Evolutionary conservation across 1,140 invertebrate genomes (phyloP).

Genomic region (Papilio dardanus): DNA sequence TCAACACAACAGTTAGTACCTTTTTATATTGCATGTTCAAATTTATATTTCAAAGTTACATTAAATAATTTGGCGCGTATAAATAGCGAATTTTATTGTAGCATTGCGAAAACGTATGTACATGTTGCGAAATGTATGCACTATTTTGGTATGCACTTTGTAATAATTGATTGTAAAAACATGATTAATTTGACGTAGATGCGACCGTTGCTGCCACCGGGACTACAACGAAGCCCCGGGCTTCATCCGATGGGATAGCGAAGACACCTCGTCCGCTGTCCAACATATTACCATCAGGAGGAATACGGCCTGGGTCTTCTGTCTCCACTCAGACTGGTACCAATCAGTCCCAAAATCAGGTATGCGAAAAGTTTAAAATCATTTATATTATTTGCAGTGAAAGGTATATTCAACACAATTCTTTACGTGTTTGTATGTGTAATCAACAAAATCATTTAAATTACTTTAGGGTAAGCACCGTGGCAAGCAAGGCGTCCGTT

Average conservation of each 20-base stretch:
- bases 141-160: neutral
- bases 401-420: no score
- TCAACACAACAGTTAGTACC: constrained; percentile 69
- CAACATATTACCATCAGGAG: constrained; percentile 87
- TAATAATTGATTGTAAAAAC: neutral
- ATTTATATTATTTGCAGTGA: no score
- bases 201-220: constrained; percentile 61
- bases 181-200: constrained; percentile 46
- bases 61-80: neutral
- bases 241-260: constrained; percentile 77
- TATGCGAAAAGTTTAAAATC: constrained; percentile 47
- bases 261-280: constrained; percentile 84
- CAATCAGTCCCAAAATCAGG: constrained; percentile 84
- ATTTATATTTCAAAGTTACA: neutral
- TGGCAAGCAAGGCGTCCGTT: constrained; percentile 83
- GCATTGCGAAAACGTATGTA: neutral
- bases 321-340: constrained; percentile 90
- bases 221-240: constrained; percentile 64
- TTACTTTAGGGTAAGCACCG: constrained; percentile 77
- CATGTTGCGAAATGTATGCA: neutral
- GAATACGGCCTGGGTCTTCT: constrained; percentile 87
- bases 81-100: neutral
- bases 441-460: no score
- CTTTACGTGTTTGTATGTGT: no score
- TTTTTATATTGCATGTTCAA: constrained; percentile 36